Evolutionary conservation across 2,797 vertebrate genomes (phyloP), one percentile per base, ranked within the genome.

Genomic region (Acrossocheilus wenchowensis): DNA sequence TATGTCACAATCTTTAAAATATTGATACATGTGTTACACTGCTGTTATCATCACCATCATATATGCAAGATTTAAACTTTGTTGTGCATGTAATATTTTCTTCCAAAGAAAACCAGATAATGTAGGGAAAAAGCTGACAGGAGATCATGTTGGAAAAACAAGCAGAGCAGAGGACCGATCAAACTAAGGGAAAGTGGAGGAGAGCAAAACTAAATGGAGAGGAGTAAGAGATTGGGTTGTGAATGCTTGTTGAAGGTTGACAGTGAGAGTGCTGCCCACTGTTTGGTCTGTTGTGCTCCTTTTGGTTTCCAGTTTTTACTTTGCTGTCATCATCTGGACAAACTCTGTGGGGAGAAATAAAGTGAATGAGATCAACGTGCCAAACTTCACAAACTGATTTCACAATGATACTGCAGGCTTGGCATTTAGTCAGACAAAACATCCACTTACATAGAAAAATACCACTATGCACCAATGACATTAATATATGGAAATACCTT

Each of bases 251-350:
- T 91, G 89, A 90, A 89, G 66, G 81, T 88, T 86, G 89, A 89
- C 88, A 89, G 89, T 88, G 90, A 88, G 87, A 60, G 60, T 89
- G 87, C 86, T 88, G 91, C 90, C 89, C 90, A 90, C 88, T 87
- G 90, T 90, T 92, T 91, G 92, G 89, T 91, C 91, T 92, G 86
- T 77, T 89, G 87, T 87, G 88, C 84, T 91, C 83, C 82, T 88
- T 89, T 87, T 72, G 90, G 82, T 87, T 88, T 87, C 89, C 66
- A 77, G 64, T 73, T 88, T 68, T 90, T 90, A 92, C 82, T 92
- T 92, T 57, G 92, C 91, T 3, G 92, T 92, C 92, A 92, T 92
- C 92, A 92, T 92, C 88, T 92, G 92, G 88, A 92, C 92, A 83
- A 92, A 92, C 83, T 92, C 91, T 90, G 89, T n/a, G 15, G 36